These are phyloP conservation scores for Hycleus phaleratus DNA, from an alignment of 1,140 invertebrate species.

Conservation along the genomic window DNA sequence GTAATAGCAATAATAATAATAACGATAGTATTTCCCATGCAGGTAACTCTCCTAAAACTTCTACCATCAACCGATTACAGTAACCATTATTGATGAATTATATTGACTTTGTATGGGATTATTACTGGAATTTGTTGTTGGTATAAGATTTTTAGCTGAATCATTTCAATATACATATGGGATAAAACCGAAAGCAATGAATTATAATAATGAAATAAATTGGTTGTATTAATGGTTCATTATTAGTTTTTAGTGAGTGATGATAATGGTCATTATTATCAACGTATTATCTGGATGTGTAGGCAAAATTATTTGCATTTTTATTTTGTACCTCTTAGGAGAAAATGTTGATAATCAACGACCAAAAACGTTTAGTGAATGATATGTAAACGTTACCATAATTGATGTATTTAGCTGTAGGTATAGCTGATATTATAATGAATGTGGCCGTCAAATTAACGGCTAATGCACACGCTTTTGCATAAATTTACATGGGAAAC, in stretches of 20 bases:
- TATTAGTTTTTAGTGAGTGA: conserved; percentile 38
- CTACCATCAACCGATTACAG: neutral
- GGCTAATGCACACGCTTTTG: conserved; percentile 19
- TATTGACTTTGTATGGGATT: too few relatives aligned
- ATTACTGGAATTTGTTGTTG: conserved; percentile 5
- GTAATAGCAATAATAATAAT: too few relatives aligned
- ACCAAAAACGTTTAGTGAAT: neutral
- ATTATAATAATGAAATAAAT: conserved; percentile 42
- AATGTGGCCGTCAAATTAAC: conserved; percentile 21
- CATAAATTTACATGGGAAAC: conserved; percentile 23
- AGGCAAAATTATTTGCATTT: conserved; percentile 26
- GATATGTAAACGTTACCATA: conserved; percentile 13
- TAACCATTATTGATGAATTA: neutral
- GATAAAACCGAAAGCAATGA: conserved; percentile 20
- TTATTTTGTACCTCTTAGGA: neutral
- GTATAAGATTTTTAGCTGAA: conserved; percentile 23
- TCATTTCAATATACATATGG: conserved; percentile 22
- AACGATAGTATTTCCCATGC: neutral
- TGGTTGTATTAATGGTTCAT: conserved; percentile 37
- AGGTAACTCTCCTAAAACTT: neutral
- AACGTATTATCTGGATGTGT: conserved; percentile 20
- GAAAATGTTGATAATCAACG: too few relatives aligned
- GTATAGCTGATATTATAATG: conserved; percentile 21
- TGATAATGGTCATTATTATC: conserved; percentile 38
- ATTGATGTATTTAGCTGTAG: conserved; percentile 23